Percentiles rank a stretch among this genome's conserved stretches.
Evolutionary conservation across 2,888 invertebrate genomes (phyloP).

Genomic region (Lithodes maja): DNA sequence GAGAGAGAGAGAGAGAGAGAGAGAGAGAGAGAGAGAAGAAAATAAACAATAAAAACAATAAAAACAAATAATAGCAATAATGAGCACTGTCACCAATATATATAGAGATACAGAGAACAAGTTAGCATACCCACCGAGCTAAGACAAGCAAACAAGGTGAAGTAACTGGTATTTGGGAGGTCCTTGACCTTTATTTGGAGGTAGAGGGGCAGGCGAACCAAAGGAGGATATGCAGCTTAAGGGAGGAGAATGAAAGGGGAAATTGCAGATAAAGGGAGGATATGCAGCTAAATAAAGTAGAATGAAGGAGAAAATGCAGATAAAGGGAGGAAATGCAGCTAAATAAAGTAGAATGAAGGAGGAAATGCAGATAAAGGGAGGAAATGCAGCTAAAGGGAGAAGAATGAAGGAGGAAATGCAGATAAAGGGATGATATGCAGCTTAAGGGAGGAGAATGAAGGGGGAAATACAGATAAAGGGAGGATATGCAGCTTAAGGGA

Average conservation of each 20-base stretch:
- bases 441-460: background rate
- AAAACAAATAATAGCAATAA: too few species aligned
- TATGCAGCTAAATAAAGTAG: background rate
- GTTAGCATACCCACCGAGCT: too few species aligned
- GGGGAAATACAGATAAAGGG: background rate
- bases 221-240: too few species aligned
- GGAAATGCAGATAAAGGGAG: background rate
- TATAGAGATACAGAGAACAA: too few species aligned
- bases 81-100: too few species aligned
- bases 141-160: too few species aligned
- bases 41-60: too few species aligned
- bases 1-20: background rate
- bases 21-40: background rate
- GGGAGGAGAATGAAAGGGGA: too few species aligned
- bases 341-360: background rate
- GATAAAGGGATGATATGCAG: background rate
- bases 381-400: background rate
- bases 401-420: background rate
- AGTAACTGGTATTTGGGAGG: too few species aligned
- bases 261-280: too few species aligned
- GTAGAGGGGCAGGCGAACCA: too few species aligned
- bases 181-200: too few species aligned
- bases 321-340: background rate
- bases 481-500: background rate
- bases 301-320: background rate